phyloP scores from a whole-genome alignment of 2,113 vertebrate species.

The Bubo blakistoni region DNA sequence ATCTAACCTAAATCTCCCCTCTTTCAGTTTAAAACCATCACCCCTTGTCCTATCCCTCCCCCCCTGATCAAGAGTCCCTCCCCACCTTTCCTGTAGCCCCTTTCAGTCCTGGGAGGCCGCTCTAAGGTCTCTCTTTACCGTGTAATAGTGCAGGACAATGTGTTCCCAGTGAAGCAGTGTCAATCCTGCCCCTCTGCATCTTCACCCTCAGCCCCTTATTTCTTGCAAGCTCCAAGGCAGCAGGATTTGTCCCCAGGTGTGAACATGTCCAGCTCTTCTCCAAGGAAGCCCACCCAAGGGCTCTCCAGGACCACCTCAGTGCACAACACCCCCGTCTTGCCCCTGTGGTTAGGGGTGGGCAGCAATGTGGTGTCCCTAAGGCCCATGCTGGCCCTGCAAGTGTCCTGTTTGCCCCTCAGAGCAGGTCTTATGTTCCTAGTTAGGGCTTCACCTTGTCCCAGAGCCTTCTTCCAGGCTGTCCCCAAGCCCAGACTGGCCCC shows the following conservation, averaged over 20 bases:
- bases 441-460: neutral
- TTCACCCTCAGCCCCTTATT: neutral
- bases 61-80: too few species aligned
- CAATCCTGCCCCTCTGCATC: neutral
- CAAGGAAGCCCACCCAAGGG: neutral
- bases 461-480: neutral
- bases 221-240: neutral
- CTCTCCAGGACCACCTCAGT: neutral
- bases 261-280: neutral
- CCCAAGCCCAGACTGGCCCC: neutral
- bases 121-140: too few species aligned
- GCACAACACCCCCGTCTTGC: neutral
- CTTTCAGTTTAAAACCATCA: too few species aligned
- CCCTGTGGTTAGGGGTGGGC: neutral
- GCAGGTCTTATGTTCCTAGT: neutral
- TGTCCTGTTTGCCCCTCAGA: neutral
- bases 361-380: neutral
- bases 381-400: fast-evolving
- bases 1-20: too few species aligned
- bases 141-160: too few species aligned
- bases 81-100: too few species aligned
- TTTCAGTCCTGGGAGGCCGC: too few species aligned
- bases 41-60: too few species aligned
- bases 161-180: too few species aligned
- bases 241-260: neutral